Evolutionary conservation across 2,888 invertebrate species (phyloP).

Genomic region (Nipponacmea schrenckii): DNA sequence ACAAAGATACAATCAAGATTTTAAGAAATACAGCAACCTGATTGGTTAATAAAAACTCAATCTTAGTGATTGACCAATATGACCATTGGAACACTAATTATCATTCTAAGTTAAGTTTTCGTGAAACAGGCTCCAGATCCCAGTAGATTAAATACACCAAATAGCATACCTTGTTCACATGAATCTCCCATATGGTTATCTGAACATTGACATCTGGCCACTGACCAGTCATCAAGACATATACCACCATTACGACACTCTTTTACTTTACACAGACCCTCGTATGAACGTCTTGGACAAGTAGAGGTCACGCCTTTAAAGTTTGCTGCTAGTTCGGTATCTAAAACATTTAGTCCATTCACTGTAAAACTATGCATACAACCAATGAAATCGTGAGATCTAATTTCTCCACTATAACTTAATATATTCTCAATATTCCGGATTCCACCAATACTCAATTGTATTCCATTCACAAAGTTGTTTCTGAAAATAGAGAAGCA

Average conservation of each 20-base stretch:
- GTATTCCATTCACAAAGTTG: slow-evolving; percentile 21
- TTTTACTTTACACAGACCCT: slow-evolving; percentile 51
- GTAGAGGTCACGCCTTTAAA: slow-evolving; percentile 80
- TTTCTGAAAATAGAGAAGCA: background rate
- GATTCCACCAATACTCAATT: slow-evolving; percentile 86
- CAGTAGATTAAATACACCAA: no score
- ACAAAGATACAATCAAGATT: no score
- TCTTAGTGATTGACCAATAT: no score
- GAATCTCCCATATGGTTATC: slow-evolving; percentile 79
- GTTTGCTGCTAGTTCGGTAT: slow-evolving; percentile 55
- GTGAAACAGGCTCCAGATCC: no score
- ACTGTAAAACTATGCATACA: slow-evolving; percentile 91
- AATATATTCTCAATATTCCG: slow-evolving; percentile 85
- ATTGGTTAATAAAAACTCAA: no score
- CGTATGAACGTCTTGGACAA: slow-evolving; percentile 76
- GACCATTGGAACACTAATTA: no score
- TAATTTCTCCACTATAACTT: slow-evolving; percentile 89
- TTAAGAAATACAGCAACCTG: no score
- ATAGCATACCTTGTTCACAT: slow-evolving; percentile 74
- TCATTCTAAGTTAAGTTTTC: no score
- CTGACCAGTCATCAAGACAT: slow-evolving; percentile 87
- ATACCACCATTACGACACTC: slow-evolving; percentile 76
- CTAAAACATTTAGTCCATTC: slow-evolving; percentile 74
- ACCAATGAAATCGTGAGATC: slow-evolving; percentile 91
- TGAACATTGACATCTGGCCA: slow-evolving; percentile 75